phyloP scores from a whole-genome alignment of 2,888 invertebrate species.

The Epirrhoe tristata region DNA sequence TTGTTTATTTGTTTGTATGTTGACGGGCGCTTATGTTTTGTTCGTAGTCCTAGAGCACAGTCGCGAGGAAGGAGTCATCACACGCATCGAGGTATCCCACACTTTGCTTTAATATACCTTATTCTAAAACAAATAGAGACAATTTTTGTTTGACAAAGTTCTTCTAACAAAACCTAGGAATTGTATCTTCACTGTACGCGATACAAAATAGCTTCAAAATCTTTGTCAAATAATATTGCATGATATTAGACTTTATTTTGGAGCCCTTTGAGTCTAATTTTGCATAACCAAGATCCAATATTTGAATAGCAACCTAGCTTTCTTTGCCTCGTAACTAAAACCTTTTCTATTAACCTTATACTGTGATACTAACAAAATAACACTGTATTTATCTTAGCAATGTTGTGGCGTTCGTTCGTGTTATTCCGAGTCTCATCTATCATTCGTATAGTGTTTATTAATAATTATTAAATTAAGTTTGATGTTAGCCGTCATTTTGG shows the following conservation, averaged over 20 bases:
- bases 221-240: slow-evolving; percentile 28
- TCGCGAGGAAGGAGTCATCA: slow-evolving; percentile 86
- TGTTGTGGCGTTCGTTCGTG: slow-evolving; percentile 84
- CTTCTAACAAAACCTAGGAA: background rate
- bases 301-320: slow-evolving; percentile 12
- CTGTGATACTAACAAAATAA: slow-evolving; percentile 31
- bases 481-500: background rate
- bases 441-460: slow-evolving; percentile 26
- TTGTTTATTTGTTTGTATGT: slow-evolving; percentile 75
- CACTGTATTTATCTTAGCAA: slow-evolving; percentile 59
- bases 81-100: slow-evolving; percentile 83
- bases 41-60: slow-evolving; percentile 86
- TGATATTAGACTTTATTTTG: slow-evolving; percentile 1
- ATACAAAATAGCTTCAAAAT: background rate
- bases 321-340: slow-evolving; percentile 26
- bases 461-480: background rate
- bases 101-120: slow-evolving; percentile 76
- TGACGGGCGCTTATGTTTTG: slow-evolving; percentile 83
- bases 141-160: slow-evolving; percentile 34
- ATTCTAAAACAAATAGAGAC: slow-evolving; percentile 30
- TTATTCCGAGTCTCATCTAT: slow-evolving; percentile 57
- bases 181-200: background rate
- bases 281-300: background rate
- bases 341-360: slow-evolving; percentile 23
- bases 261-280: background rate